phyloP scores from a whole-genome alignment of 2,113 vertebrate species.

The Oreochromis spilurus region DNA sequence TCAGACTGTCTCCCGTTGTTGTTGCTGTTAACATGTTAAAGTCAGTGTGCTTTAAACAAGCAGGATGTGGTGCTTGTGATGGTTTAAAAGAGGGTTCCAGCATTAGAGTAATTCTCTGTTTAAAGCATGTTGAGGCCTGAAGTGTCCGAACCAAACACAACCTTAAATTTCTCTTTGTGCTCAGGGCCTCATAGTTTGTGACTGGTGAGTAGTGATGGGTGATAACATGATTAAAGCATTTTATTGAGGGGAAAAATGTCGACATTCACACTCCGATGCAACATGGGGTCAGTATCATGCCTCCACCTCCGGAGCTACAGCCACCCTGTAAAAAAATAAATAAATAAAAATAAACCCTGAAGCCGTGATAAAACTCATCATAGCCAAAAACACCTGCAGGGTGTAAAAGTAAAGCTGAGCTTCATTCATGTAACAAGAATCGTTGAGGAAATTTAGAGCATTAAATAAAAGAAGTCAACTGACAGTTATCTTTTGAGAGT shows the following conservation, averaged over 20 bases:
- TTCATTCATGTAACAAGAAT: background rate
- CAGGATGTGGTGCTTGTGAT: background rate
- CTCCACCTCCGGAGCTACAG: background rate
- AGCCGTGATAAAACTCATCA: background rate
- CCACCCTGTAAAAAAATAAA: background rate
- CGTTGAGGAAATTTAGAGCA: background rate
- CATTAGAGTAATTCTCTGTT: background rate
- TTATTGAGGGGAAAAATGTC: background rate
- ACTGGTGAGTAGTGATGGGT: background rate
- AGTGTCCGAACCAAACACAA: background rate
- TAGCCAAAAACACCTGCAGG: background rate
- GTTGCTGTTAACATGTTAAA: background rate
- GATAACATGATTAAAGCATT: background rate
- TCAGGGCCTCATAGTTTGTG: background rate
- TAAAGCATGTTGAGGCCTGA: background rate
- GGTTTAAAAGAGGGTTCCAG: background rate
- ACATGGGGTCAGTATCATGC: background rate
- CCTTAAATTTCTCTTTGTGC: background rate
- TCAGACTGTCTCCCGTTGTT: background rate
- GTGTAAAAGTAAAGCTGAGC: background rate
- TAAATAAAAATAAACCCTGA: background rate
- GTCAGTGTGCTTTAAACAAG: background rate
- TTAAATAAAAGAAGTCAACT: background rate
- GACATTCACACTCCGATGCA: background rate
- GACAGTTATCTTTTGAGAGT: background rate